phyloP scores from a whole-genome alignment of 2,797 vertebrate species.

The Hybognathus amarus region DNA sequence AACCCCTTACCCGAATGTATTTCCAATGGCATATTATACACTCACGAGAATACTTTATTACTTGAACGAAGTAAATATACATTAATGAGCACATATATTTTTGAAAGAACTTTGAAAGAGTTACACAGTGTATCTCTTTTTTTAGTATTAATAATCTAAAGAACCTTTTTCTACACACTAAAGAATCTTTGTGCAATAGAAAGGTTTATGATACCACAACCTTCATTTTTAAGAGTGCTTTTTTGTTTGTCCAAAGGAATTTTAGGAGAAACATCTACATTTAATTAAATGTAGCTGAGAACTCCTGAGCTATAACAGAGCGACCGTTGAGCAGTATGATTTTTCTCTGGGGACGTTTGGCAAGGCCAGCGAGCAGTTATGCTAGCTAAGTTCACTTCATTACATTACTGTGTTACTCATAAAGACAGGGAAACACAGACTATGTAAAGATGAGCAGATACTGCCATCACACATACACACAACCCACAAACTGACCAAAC shows the following conservation, averaged over 20 bases:
- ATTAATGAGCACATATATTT: too few relatives aligned
- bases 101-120: too few relatives aligned
- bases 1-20: too few relatives aligned
- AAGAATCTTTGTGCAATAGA: not conserved
- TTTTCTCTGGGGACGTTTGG: constrained; percentile 20
- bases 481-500: constrained; percentile 43
- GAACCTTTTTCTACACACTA: not conserved
- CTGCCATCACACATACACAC: not conserved
- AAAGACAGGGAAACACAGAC: constrained; percentile 16
- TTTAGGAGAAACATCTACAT: not conserved
- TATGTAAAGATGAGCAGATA: constrained; percentile 29
- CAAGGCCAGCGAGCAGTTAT: not conserved
- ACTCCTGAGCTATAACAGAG: not conserved
- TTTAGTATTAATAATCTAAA: not conserved
- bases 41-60: too few relatives aligned
- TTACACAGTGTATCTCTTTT: too few relatives aligned
- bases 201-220: not conserved
- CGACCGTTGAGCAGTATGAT: not conserved
- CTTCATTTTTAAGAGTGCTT: not conserved
- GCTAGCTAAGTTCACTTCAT: not conserved
- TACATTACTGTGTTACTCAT: constrained; percentile 6
- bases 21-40: too few relatives aligned
- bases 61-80: too few relatives aligned
- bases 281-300: constrained; percentile 2
- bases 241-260: not conserved